Conservation (phyloP, 2,113 vertebrate species). For the Heptranchias perlo region DNA sequence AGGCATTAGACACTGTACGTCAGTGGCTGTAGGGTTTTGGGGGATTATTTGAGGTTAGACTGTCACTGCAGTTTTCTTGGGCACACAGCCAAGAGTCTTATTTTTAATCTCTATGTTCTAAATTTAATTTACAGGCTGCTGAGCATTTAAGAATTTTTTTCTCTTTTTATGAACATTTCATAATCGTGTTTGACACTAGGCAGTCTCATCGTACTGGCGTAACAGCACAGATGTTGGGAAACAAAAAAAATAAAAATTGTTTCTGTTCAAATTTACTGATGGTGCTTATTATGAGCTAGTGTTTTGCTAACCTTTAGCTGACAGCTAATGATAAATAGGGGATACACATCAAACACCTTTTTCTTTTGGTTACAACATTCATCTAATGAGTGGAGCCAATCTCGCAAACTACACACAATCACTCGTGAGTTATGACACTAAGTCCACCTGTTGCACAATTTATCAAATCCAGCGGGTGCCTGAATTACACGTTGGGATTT, state of each 20-base stretch:
- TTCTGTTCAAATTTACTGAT: background rate
- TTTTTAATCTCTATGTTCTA: conserved; percentile 28
- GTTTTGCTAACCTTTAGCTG: background rate
- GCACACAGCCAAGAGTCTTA: background rate
- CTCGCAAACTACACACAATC: background rate
- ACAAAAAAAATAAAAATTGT: background rate
- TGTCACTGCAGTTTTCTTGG: conserved; percentile 4
- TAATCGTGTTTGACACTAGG: conserved; percentile 8
- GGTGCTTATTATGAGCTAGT: background rate
- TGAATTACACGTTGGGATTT: background rate
- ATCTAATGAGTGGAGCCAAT: background rate
- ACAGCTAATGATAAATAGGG: background rate
- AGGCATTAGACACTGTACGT: background rate
- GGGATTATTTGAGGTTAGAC: background rate
- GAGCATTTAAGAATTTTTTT: background rate
- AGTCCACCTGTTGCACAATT: background rate
- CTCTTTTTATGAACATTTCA: background rate
- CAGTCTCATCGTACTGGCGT: background rate
- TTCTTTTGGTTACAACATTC: background rate
- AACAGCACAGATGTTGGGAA: background rate
- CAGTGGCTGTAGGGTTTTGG: background rate
- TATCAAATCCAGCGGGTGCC: background rate
- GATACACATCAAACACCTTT: background rate
- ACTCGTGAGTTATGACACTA: background rate
- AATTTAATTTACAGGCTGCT: conserved; percentile 22